phyloP scores from a whole-genome alignment of 2,113 vertebrate species.

The Pycnonotus jocosus region DNA sequence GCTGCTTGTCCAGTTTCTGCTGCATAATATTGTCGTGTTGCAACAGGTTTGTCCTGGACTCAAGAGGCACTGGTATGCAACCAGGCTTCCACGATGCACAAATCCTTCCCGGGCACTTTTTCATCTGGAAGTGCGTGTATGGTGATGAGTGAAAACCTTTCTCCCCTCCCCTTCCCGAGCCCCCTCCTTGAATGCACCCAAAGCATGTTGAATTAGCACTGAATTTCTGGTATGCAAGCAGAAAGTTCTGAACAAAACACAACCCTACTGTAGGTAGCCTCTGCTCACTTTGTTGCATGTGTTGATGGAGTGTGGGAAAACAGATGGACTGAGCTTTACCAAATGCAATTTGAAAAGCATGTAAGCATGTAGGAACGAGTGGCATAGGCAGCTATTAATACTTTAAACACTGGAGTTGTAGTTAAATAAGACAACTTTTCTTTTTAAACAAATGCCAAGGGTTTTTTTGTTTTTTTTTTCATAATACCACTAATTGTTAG shows the following conservation, averaged over 20 bases:
- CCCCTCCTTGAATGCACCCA: not conserved
- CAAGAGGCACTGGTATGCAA: not conserved
- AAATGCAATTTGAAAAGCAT: constrained; percentile 64
- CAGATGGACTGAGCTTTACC: constrained; percentile 57
- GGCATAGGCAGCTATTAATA: constrained; percentile 12
- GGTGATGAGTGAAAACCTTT: not conserved
- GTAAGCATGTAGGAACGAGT: constrained; percentile 50
- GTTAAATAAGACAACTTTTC: constrained; percentile 24
- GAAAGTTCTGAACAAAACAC: constrained; percentile 34
- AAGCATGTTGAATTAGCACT: constrained; percentile 38
- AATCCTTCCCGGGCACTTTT: not conserved
- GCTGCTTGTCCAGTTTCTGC: not conserved
- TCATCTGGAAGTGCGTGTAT: rapidly evolving
- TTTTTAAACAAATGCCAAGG: not conserved
- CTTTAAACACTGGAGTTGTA: not conserved
- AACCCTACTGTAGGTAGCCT: constrained; percentile 19
- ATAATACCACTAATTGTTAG: not conserved
- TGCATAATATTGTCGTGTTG: not conserved
- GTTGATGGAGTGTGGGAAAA: constrained; percentile 64
- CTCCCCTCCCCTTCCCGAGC: not conserved
- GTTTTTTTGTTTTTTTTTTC: not conserved
- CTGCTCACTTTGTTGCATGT: constrained; percentile 12
- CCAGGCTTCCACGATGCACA: rapidly evolving
- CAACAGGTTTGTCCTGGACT: not conserved
- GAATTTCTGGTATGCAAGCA: constrained; percentile 60